A percentile compares a stretch with the other conserved stretches of the same genome.
These are phyloP conservation scores for Lophius americanus DNA, from an alignment of 2,797 vertebrate genomes.

Conservation along the genomic window DNA sequence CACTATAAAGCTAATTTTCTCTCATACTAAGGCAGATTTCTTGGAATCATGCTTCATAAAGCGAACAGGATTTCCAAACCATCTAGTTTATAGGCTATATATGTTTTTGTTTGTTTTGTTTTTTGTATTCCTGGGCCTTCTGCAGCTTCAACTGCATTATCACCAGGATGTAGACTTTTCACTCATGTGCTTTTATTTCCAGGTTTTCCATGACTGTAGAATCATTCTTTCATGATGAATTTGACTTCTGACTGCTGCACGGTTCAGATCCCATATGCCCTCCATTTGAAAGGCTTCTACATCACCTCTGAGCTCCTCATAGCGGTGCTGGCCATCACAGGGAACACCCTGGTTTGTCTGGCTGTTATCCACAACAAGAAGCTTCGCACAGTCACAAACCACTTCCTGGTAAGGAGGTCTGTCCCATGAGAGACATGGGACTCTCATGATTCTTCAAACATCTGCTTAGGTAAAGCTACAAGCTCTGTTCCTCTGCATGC, in stretches of 20 bases:
- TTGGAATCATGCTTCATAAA: not conserved
- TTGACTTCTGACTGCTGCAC: slow-evolving; percentile 18
- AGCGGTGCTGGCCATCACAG: slow-evolving; percentile 60
- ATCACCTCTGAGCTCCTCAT: slow-evolving; percentile 72
- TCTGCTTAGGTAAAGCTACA: too few relatives aligned
- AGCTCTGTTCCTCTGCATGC: not conserved
- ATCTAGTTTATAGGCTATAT: not conserved
- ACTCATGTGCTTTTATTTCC: not conserved
- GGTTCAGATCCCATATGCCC: slow-evolving; percentile 17
- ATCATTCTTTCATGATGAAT: slow-evolving; percentile 36
- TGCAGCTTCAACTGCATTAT: not conserved
- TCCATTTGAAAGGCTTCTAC: slow-evolving; percentile 57
- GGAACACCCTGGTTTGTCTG: slow-evolving; percentile 77
- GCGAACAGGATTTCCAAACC: not conserved
- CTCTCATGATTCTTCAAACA: too few relatives aligned
- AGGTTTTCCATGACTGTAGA: slow-evolving; percentile 19
- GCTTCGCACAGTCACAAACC: slow-evolving; percentile 79
- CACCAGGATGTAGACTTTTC: too few relatives aligned
- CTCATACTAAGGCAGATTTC: not conserved
- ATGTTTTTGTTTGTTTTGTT: not conserved
- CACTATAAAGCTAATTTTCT: not conserved
- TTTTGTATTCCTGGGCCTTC: not conserved
- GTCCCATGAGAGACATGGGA: not conserved
- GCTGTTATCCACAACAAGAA: slow-evolving; percentile 70
- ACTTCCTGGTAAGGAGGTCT: slow-evolving; percentile 72